Conservation (phyloP, 2,888 invertebrate species). For the Drosophila demipolita region DNA sequence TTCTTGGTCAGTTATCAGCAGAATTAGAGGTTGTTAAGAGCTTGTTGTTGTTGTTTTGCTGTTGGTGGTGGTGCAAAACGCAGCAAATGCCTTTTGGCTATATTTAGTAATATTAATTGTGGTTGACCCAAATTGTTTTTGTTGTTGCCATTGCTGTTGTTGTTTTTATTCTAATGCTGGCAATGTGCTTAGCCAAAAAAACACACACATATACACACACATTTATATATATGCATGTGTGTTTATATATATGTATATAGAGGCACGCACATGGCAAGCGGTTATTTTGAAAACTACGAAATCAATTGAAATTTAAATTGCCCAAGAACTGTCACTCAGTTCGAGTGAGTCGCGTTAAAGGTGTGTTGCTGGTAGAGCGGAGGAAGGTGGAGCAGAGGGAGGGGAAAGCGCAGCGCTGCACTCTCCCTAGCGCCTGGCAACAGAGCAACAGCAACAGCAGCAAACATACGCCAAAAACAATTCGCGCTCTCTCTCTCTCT, state of each 20-base stretch:
- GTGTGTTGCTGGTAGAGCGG: conserved; percentile 18
- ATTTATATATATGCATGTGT: neutral
- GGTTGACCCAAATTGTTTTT: conserved; percentile 69
- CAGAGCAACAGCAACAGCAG: conserved; percentile 36
- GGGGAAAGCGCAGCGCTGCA: conserved; percentile 28
- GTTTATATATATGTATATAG: neutral
- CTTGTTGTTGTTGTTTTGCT: conserved; percentile 12
- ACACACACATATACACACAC: conserved; percentile 1
- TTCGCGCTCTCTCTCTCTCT: neutral
- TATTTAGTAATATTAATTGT: conserved; percentile 77
- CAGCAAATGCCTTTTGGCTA: conserved; percentile 60
- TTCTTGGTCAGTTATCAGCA: conserved; percentile 20
- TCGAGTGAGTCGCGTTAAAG: conserved; percentile 26
- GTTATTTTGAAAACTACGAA: conserved; percentile 67
- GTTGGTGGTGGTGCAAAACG: conserved; percentile 7
- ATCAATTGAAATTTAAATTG: conserved; percentile 77
- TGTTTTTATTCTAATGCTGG: conserved; percentile 47
- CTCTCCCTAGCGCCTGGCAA: conserved; percentile 54
- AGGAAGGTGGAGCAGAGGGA: neutral
- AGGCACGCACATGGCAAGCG: conserved; percentile 31
- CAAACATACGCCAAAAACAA: conserved; percentile 1
- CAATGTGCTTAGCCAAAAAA: conserved; percentile 62
- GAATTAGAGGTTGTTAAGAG: conserved; percentile 1
- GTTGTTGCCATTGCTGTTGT: neutral
- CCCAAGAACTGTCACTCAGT: conserved; percentile 65